phyloP scores from a whole-genome alignment of 2,888 invertebrate species.

The Copidosoma aretas region DNA sequence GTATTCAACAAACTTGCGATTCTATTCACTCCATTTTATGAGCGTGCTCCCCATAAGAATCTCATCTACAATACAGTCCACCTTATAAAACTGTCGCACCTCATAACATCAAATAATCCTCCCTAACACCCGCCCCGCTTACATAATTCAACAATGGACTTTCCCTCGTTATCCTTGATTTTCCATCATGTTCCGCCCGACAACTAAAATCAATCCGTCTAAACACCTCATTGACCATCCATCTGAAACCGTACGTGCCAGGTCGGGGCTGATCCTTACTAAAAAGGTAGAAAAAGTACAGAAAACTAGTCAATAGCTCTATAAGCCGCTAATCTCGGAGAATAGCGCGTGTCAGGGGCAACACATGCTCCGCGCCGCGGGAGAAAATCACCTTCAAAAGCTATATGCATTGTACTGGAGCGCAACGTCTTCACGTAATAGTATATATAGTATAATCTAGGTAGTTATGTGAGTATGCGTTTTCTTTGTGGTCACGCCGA shows the following conservation, averaged over 20 bases:
- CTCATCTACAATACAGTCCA: no score
- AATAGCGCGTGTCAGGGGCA: background rate
- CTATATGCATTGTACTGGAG: background rate
- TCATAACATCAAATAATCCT: background rate
- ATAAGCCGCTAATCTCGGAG: background rate
- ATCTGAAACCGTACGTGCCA: no score
- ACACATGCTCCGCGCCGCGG: background rate
- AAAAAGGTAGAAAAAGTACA: background rate
- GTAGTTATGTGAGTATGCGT: background rate
- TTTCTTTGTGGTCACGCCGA: constrained; percentile 6
- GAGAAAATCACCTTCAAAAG: background rate
- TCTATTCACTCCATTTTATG: no score
- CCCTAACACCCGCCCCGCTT: background rate
- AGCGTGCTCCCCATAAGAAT: no score
- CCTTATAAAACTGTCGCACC: constrained; percentile 7
- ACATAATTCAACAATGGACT: background rate
- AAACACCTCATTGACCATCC: no score
- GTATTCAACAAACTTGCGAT: no score
- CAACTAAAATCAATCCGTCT: no score
- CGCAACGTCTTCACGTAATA: constrained; percentile 12
- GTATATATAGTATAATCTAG: no score
- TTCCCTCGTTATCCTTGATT: background rate
- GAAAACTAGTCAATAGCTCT: background rate
- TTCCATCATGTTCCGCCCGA: background rate
- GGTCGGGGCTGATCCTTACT: background rate